Evolutionary conservation across 2,888 invertebrate genomes (phyloP).

Genomic region (Synanthedon andrenaeformis): DNA sequence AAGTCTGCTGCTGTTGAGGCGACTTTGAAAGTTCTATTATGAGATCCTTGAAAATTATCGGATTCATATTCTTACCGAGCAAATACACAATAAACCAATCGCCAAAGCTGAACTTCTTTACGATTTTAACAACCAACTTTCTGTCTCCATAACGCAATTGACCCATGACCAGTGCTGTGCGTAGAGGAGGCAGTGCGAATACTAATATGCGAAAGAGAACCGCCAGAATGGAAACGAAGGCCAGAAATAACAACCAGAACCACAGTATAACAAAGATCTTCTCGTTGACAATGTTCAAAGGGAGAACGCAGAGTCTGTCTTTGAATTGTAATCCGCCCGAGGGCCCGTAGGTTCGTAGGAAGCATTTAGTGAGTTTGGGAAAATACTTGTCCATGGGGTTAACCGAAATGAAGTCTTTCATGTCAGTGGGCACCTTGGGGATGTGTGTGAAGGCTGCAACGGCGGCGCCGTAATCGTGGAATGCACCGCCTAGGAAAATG

Average conservation of each 20-base stretch:
- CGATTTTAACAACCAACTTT: constrained; percentile 62
- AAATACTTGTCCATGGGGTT: constrained; percentile 78
- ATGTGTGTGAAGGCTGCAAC: constrained; percentile 56
- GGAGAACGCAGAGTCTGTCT: constrained; percentile 79
- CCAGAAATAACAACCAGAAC: constrained; percentile 79
- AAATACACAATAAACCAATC: constrained; percentile 85
- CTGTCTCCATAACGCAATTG: constrained; percentile 68
- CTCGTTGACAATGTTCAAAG: constrained; percentile 83
- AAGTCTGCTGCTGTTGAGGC: constrained; percentile 35
- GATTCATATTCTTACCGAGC: constrained; percentile 81
- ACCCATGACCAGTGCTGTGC: constrained; percentile 72
- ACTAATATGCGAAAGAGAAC: constrained; percentile 75
- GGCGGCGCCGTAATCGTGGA: constrained; percentile 71
- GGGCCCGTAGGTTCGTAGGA: constrained; percentile 69
- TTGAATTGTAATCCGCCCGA: constrained; percentile 67
- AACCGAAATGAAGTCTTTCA: constrained; percentile 41
- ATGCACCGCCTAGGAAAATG: constrained; percentile 73
- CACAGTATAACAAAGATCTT: constrained; percentile 81
- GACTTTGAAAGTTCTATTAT: constrained; percentile 64
- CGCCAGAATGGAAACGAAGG: constrained; percentile 71
- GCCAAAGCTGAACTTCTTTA: constrained; percentile 70
- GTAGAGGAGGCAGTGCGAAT: constrained; percentile 67
- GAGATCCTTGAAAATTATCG: constrained; percentile 74
- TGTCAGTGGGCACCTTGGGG: constrained; percentile 30
- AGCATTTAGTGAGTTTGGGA: constrained; percentile 78